Evolutionary conservation across 1,140 invertebrate species (phyloP), one percentile per base, ranked within the genome.

Genomic region (Centruroides sculpturatus): DNA sequence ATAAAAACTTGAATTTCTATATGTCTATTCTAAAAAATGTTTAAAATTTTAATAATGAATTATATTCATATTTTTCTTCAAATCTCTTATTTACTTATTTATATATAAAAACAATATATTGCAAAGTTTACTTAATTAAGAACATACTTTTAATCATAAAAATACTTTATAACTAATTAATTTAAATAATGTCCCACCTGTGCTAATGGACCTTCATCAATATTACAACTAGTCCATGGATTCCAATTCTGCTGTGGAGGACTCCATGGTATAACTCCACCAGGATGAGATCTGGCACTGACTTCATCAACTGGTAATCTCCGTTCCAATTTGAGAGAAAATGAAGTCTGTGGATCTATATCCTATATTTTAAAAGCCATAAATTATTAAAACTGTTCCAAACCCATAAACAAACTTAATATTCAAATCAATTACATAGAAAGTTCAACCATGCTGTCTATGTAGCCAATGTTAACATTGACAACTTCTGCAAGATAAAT

Each of bases 161-260:
- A 12, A 62, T 47, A 11, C 54, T 50, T 12, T 3, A 47, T 34
- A 62, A 61, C 34, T n/a, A 23, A 23, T 23, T 23, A 23, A 23
- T 23, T 41, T 62, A 47, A 72, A 72, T 73, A 23, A 23, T 23
- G 23, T 23, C 23, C 23, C 72, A 83, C 80, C 8, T 80, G 80
- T 3, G 92, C 88, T 51, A 98, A 74, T 9, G 88, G 89, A 56
- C 85, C 92, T 71, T 94, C 90, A 68, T 96, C 94, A 68, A 98
- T 95, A 71, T 97, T 97, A 69, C 87, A 92, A 0, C 82, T 84
- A 35, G 82, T 85, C 93, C 93, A 98, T 8, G 93, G 85, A 76
- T 98, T 95, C 93, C 94, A 98, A 74, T 98, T 98, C 10, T 81
- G 81, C 64, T 86, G 82, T 0, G 94, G 93, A 1, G 96, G 95